A percentile compares a stretch with the other conserved stretches of the same genome.
Evolutionary conservation across 1,140 invertebrate genomes (phyloP).

Genomic region (Callitettix versicolor): DNA sequence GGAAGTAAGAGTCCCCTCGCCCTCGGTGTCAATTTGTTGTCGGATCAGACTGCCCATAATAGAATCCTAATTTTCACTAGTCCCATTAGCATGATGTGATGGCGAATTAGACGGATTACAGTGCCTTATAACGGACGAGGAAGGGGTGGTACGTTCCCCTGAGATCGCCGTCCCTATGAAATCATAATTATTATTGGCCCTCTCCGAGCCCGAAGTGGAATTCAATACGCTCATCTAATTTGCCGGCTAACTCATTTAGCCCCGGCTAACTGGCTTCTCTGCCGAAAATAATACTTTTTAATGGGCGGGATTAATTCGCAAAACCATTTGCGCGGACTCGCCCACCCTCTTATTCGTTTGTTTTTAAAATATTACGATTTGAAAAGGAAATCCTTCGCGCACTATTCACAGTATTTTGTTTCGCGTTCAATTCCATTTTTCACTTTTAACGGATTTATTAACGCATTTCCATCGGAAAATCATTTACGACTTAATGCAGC

Average conservation of each 20-base stretch:
- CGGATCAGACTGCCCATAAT: constrained; percentile 12
- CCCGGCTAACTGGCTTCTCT: no score
- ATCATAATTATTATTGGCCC: constrained; percentile 11
- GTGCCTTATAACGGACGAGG: not conserved
- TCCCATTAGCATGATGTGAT: constrained; percentile 16
- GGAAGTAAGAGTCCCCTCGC: not conserved
- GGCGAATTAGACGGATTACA: constrained; percentile 15
- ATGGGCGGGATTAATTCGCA: no score
- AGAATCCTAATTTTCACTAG: constrained; percentile 19
- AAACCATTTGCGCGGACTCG: no score
- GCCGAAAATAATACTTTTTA: no score
- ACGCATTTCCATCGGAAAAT: no score
- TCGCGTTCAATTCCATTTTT: no score
- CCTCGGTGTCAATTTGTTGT: constrained; percentile 9
- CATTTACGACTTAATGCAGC: no score
- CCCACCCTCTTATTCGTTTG: no score
- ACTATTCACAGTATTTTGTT: no score
- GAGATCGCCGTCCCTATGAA: not conserved
- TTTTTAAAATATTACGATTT: no score
- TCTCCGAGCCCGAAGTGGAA: not conserved
- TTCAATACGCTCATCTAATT: not conserved
- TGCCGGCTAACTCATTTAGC: not conserved
- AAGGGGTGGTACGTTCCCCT: not conserved
- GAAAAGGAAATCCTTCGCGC: no score
- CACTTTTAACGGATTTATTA: no score